These are phyloP conservation scores for Anguilla japonica DNA, from an alignment of 2,113 vertebrate species.

Conservation along the genomic window DNA sequence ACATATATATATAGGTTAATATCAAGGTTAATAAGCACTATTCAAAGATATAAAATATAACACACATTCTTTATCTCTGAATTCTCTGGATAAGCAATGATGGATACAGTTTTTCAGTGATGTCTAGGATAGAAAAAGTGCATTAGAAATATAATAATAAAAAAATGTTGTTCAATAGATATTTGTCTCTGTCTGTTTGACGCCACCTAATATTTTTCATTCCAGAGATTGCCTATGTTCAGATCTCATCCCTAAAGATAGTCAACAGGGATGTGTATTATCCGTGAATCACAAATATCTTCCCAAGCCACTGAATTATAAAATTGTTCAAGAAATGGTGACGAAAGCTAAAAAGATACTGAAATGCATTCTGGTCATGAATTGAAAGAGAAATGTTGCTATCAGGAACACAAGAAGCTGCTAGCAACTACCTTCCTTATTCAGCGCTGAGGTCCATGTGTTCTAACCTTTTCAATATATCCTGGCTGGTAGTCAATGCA, in stretches of 20 bases:
- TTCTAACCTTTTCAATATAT: no score
- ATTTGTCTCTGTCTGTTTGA: constrained; percentile 29
- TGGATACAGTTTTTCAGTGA: constrained; percentile 10
- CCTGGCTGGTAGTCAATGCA: no score
- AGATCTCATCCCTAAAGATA: neutral
- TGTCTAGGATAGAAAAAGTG: constrained; percentile 30
- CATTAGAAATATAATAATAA: constrained; percentile 7
- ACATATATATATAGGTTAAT: no score
- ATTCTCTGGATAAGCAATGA: neutral
- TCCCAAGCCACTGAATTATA: neutral
- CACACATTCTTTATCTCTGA: neutral
- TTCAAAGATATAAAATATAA: no score
- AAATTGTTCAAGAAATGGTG: neutral
- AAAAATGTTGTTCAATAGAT: constrained; percentile 26
- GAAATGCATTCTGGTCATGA: neutral
- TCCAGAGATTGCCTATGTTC: neutral
- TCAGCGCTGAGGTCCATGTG: no score
- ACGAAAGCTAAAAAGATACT: neutral
- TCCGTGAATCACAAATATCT: neutral
- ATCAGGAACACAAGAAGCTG: no score
- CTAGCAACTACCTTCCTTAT: no score
- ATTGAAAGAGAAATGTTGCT: no score
- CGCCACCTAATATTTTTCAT: constrained; percentile 7
- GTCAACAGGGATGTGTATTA: constrained; percentile 1
- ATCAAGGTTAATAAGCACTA: no score